phyloP scores from a whole-genome alignment of 1,140 invertebrate genomes.

The Papilio polytes region DNA sequence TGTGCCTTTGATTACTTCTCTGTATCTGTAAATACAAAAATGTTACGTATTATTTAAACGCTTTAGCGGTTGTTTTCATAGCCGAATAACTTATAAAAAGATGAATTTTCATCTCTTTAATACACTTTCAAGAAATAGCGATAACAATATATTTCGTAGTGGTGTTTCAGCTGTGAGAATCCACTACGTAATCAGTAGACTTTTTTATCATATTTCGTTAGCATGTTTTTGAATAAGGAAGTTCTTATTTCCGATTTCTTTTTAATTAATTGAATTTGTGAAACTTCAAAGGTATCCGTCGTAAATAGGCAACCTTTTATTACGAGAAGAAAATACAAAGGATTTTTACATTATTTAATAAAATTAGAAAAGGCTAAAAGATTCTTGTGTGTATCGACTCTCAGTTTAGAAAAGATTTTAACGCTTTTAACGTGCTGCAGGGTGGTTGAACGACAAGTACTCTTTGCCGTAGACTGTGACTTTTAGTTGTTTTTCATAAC shows the following conservation, averaged over 20 bases:
- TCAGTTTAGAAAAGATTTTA: background rate
- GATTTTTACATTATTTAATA: background rate
- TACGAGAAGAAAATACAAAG: background rate
- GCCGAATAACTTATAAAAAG: no score
- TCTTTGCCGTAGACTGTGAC: background rate
- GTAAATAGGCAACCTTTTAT: background rate
- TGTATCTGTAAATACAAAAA: no score
- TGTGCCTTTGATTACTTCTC: no score
- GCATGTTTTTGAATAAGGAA: no score
- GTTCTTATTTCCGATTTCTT: background rate
- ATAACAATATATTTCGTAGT: no score
- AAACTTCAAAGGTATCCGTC: background rate
- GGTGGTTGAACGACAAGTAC: background rate
- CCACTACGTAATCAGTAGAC: no score
- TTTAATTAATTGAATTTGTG: background rate
- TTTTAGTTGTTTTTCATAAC: background rate
- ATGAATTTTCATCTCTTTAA: no score
- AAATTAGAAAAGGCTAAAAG: background rate
- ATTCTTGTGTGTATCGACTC: background rate
- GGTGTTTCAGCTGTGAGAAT: no score
- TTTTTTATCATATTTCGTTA: no score
- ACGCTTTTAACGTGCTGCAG: background rate
- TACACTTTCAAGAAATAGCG: no score
- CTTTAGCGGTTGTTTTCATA: no score
- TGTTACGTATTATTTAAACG: no score